phyloP scores from a whole-genome alignment of 2,888 invertebrate species.

The Scaptomyza polygonia region DNA sequence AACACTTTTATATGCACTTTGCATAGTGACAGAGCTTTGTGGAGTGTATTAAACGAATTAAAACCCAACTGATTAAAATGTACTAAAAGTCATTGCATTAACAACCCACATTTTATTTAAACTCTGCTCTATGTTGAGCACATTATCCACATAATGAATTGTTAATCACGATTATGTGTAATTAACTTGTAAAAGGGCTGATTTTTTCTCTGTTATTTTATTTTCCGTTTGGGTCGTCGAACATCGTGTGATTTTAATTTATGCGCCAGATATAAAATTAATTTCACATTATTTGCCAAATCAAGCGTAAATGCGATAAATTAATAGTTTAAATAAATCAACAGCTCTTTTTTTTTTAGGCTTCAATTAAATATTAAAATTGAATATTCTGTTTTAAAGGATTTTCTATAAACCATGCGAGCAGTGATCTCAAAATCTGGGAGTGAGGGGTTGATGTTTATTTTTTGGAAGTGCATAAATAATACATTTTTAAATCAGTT shows the following conservation, averaged over 20 bases:
- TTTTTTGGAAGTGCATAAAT: too few relatives aligned
- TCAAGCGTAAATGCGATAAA: slow-evolving; percentile 74
- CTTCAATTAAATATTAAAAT: too few relatives aligned
- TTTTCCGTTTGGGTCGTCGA: background rate
- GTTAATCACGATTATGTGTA: slow-evolving; percentile 69
- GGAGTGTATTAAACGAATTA: slow-evolving; percentile 21
- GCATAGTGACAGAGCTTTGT: slow-evolving; percentile 1
- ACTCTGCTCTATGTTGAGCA: background rate
- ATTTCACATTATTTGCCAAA: slow-evolving; percentile 66
- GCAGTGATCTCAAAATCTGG: slow-evolving; percentile 1
- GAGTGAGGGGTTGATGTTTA: slow-evolving; percentile 49
- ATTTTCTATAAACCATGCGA: slow-evolving; percentile 31
- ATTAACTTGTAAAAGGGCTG: slow-evolving; percentile 53
- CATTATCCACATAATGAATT: slow-evolving; percentile 71
- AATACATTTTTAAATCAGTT: slow-evolving; percentile 67
- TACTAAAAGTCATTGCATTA: slow-evolving; percentile 19
- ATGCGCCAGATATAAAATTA: slow-evolving; percentile 62
- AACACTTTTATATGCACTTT: background rate
- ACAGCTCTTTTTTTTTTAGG: too few relatives aligned
- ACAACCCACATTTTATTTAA: too few relatives aligned
- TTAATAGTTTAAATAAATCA: slow-evolving; percentile 66
- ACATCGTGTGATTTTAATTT: slow-evolving; percentile 54
- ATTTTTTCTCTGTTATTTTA: background rate
- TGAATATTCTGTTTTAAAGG: slow-evolving; percentile 8
- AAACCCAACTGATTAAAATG: slow-evolving; percentile 38